Base-by-base conservation (phyloP, 2,113 vertebrate species). In the Carassius carassius region DNA sequence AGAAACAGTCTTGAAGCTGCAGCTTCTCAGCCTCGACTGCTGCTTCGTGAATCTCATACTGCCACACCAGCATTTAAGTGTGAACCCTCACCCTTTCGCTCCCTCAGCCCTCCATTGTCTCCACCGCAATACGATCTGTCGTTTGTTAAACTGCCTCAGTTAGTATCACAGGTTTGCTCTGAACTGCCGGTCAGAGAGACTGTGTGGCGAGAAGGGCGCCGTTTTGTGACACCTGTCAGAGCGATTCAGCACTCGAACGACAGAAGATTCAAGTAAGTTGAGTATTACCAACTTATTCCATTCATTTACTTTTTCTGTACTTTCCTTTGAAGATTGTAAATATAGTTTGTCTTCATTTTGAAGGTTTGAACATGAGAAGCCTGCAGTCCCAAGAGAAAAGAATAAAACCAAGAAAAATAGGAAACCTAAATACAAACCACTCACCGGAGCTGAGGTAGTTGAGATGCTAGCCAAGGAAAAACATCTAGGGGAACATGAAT, bases 191-290 rank as follows among this genome's bases (percentile, higher is more conserved):
- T 25, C 6, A 37, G 14, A 5, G 82, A 91, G 4, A 75, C 83
- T 51, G 41, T 90, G 76, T 89, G 91, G 92, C 85, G 5, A 13
- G 84, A 92, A 56, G 90, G 87, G 81, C 87, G 89, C 58, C 32
- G 44, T 75, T 62, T 87, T 12, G 86, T 90, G 85, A 62, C 89
- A 35, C 88, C 89, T 35, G 16, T 89, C 37, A 86, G 25, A 63
- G n/a, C 32, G 2, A 60, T 19, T 29, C 23, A 79, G 49, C 70
- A 54, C 13, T 44, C 41, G 13, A 72, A 23, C 49, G 49, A 62
- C 35, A 23, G 81, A 44, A 81, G 82, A 49, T 14, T 14, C 2
- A 90, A 88, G 94, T 93, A 85, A 44, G 69, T 54, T 17, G n/a
- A 65, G 8, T 41, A 72, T 76, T 23, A 4, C 9, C 44, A 19